phyloP scores from a whole-genome alignment of 64 coral and sea anemone species.

The Acropora tenuis region DNA sequence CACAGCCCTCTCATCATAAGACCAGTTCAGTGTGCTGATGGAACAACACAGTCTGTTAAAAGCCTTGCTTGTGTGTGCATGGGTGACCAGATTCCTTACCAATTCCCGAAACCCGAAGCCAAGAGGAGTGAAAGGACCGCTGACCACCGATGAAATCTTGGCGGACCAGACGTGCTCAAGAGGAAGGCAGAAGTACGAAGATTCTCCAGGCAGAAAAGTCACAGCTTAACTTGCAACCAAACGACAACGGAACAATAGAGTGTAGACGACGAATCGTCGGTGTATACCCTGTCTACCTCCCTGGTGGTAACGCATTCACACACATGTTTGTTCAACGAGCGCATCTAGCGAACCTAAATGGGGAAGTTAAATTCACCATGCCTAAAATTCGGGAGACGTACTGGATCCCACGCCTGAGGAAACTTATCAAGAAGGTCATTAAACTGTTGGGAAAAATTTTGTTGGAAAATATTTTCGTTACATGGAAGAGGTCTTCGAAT shows the following conservation, averaged over 20 bases:
- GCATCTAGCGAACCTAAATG: slow-evolving; percentile 43
- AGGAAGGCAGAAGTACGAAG: slow-evolving; percentile 1
- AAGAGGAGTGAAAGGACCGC: slow-evolving; percentile 27
- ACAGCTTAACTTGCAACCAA: slow-evolving; percentile 47
- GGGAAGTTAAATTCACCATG: slow-evolving; percentile 74
- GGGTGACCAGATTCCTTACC: slow-evolving; percentile 35
- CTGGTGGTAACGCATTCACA: slow-evolving; percentile 13
- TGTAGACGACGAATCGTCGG: slow-evolving; percentile 56
- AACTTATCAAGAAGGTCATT: not conserved
- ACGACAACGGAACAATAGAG: slow-evolving; percentile 29
- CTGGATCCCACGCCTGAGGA: slow-evolving; percentile 14
- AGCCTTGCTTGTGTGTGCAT: slow-evolving; percentile 22
- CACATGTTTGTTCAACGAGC: slow-evolving; percentile 57
- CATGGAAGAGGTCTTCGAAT: not conserved
- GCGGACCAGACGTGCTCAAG: slow-evolving; percentile 49
- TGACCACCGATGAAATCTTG: slow-evolving; percentile 51
- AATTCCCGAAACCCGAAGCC: not conserved
- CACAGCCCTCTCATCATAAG: not conserved
- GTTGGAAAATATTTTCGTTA: slow-evolving; percentile 38
- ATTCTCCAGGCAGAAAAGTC: slow-evolving; percentile 32
- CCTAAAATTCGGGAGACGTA: slow-evolving; percentile 40
- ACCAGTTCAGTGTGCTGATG: slow-evolving; percentile 38
- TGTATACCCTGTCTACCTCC: slow-evolving; percentile 39
- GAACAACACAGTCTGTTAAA: slow-evolving; percentile 14
- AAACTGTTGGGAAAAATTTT: slow-evolving; percentile 46